These are phyloP conservation scores for Takifugu bimaculatus DNA, from an alignment of 2,113 vertebrate genomes.

Conservation along the genomic window DNA sequence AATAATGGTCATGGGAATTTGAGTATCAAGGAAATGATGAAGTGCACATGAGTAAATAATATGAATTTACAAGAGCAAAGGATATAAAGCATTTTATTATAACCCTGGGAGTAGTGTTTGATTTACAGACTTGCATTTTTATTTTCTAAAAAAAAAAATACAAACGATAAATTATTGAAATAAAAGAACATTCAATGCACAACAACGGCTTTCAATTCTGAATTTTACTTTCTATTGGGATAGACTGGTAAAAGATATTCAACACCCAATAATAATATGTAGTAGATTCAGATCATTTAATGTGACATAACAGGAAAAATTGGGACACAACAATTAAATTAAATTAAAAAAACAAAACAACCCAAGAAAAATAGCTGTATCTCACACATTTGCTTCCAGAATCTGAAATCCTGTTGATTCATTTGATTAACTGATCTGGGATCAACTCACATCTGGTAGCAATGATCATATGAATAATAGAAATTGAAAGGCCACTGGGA, in stretches of 20 bases:
- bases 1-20: too few relatives aligned
- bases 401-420: slow-evolving; percentile 3
- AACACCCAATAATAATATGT: slow-evolving; percentile 46
- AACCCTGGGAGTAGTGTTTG: slow-evolving; percentile 73
- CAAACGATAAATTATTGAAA: slow-evolving; percentile 41
- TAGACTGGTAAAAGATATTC: slow-evolving; percentile 26
- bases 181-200: slow-evolving; percentile 23
- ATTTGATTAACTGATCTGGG: neutral
- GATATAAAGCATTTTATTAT: slow-evolving; percentile 80
- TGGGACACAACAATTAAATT: slow-evolving; percentile 12
- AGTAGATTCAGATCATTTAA: slow-evolving; percentile 21
- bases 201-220: slow-evolving; percentile 21
- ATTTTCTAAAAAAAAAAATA: slow-evolving; percentile 39
- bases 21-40: neutral
- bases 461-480: neutral
- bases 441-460: neutral
- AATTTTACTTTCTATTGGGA: slow-evolving; percentile 26
- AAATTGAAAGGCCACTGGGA: neutral
- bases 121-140: slow-evolving; percentile 73
- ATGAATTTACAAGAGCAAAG: slow-evolving; percentile 32
- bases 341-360: slow-evolving; percentile 8
- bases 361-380: too few relatives aligned
- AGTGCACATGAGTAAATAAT: neutral
- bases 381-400: too few relatives aligned
- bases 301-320: slow-evolving; percentile 13